Evolutionary conservation across 2,797 vertebrate species (phyloP).

Genomic region (Arremon aurantiirostris): DNA sequence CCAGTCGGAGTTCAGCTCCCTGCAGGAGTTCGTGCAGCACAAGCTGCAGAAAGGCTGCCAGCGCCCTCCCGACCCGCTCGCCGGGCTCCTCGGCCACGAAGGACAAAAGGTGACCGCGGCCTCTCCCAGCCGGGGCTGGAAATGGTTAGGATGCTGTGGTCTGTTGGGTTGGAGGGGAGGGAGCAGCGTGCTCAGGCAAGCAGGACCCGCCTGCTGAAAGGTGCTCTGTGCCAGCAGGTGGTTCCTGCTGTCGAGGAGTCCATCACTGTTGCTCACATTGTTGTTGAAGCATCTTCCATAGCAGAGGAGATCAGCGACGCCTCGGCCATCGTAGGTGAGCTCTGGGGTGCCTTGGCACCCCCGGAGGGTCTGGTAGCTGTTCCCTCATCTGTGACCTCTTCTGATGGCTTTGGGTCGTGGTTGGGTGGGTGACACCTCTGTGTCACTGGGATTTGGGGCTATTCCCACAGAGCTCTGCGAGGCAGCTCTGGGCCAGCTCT

Average conservation of each 20-base stretch:
- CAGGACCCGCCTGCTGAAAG: background rate
- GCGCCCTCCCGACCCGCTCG: slow-evolving; percentile 69
- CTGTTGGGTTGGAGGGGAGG: background rate
- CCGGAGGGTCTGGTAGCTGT: rapidly evolving
- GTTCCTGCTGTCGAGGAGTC: slow-evolving; percentile 69
- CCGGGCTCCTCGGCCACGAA: slow-evolving; percentile 55
- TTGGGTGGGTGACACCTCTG: rapidly evolving
- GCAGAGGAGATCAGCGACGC: slow-evolving; percentile 64
- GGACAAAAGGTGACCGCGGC: slow-evolving; percentile 46
- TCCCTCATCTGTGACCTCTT: rapidly evolving
- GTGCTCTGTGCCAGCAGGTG: slow-evolving; percentile 54
- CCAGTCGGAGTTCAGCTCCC: slow-evolving; percentile 88
- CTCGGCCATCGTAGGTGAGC: slow-evolving; percentile 72
- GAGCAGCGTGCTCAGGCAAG: background rate
- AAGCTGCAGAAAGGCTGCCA: slow-evolving; percentile 89
- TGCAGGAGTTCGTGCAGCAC: slow-evolving; percentile 96
- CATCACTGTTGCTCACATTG: slow-evolving; percentile 76
- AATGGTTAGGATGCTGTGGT: background rate
- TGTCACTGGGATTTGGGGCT: background rate
- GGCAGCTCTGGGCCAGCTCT: background rate
- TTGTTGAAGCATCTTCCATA: slow-evolving; percentile 74
- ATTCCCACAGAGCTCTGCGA: rapidly evolving
- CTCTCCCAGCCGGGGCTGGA: background rate
- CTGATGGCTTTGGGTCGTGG: rapidly evolving
- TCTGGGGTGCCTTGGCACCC: background rate